phyloP scores from a whole-genome alignment of 2,113 vertebrate genomes.

The Arenaria interpres region DNA sequence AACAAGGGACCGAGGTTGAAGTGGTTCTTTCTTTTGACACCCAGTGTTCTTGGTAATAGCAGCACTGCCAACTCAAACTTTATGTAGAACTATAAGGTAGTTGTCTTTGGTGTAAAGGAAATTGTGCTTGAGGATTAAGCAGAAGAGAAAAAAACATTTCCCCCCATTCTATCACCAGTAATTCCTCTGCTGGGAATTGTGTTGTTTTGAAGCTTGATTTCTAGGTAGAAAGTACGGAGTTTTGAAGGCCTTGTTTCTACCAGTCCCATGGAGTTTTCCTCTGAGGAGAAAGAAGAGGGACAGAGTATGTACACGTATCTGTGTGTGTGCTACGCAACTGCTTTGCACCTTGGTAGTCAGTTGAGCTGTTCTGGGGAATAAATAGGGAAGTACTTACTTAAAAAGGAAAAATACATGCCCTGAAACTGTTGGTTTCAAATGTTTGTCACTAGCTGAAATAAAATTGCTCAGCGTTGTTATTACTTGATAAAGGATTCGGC shows the following conservation, averaged over 20 bases:
- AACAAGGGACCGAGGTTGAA: not conserved
- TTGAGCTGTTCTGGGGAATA: not conserved
- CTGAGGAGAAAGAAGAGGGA: not conserved
- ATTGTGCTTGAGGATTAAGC: not conserved
- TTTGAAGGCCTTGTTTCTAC: not conserved
- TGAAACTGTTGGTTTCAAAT: not conserved
- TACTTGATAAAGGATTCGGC: not conserved
- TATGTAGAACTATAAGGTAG: not conserved
- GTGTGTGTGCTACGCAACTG: not conserved
- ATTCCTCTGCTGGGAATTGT: not conserved
- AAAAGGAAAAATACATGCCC: not conserved
- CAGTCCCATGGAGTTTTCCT: not conserved
- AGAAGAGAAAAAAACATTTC: not conserved
- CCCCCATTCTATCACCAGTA: not conserved
- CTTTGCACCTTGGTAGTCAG: not conserved
- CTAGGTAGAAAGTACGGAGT: not conserved
- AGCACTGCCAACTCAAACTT: not conserved
- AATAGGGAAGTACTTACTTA: not conserved
- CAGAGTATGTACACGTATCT: fast-evolving
- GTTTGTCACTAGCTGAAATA: not conserved
- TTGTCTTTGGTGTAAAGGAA: not conserved
- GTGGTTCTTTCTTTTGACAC: not conserved
- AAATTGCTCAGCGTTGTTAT: not conserved
- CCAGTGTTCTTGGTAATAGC: not conserved
- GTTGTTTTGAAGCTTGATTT: not conserved